Base-by-base conservation (phyloP, 2,888 invertebrate genomes). In the Cyaniris semiargus region DNA sequence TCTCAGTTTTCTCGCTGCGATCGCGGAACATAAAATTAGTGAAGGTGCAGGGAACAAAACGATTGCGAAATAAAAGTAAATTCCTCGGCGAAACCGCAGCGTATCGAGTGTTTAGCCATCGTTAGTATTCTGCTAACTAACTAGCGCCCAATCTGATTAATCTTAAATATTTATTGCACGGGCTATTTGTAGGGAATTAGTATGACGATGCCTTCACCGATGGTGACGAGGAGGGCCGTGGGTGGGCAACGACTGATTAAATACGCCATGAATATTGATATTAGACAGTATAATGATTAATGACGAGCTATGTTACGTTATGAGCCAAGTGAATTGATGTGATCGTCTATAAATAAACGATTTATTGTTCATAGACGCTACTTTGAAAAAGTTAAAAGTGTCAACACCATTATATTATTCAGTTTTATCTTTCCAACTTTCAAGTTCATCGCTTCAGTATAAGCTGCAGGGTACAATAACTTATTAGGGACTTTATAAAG, bases 161-260 rank as follows among this genome's bases (percentile, higher is more conserved):
- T 92, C 91, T 92, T 91, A 93, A 93, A 93, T 94, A 94, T 93
- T 94, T 93, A 94, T 93, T 94, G 91, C 91, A 88, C 91, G 88
- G 88, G 86, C 86, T 85, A 88, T 88, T 89, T 89, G 90, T 87
- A 90, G 87, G 86, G 89, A 93, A 94, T 94, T 94, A 92, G 94
- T 93, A 93, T 94, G 89, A 91, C 86, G 90, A 92, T 93, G 89
- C 88, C 84, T 86, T 84, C 88, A 83, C 89, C 86, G 93, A 92
- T 93, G 92, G 89, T 90, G 89, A 89, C 87, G 90, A 89, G 88
- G 92, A 91, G 89, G 87, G 89, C 89, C 90, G 92, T 94, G 94
- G 94, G 94, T 93, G 94, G 93, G 89, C 93, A 87, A 82, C 79
- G 81, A 80, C 86, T 91, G 92, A 92, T 92, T 92, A 89, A 89